Percentiles rank a stretch among this genome's conserved stretches.
phyloP scores from a whole-genome alignment of 2,113 vertebrate species.

The Microtus richardsoni region DNA sequence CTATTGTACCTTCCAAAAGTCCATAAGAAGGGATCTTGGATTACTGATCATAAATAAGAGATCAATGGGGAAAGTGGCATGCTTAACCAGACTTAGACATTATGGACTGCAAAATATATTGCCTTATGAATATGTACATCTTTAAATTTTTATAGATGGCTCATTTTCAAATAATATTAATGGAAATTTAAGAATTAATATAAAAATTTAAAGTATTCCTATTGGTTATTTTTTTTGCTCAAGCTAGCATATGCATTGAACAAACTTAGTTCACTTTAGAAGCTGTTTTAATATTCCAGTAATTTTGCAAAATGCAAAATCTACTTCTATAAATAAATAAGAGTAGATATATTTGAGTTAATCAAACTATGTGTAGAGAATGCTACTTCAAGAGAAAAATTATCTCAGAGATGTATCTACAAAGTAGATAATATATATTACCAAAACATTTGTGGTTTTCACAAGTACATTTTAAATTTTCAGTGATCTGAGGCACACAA shows the following conservation, averaged over 20 bases:
- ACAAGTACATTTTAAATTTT: not conserved
- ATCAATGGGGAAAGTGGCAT: not conserved
- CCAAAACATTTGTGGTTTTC: not conserved
- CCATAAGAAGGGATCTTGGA: not conserved
- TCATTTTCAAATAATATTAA: not conserved
- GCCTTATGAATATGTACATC: too few relatives aligned
- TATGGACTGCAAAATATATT: not conserved
- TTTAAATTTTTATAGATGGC: not conserved
- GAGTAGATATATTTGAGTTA: not conserved
- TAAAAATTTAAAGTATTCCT: not conserved
- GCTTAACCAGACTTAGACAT: not conserved
- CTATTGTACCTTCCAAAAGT: not conserved
- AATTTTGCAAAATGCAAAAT: not conserved
- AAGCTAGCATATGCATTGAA: not conserved
- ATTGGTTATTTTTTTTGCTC: not conserved
- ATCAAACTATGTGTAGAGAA: not conserved
- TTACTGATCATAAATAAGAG: not conserved
- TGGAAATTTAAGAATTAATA: not conserved
- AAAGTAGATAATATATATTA: not conserved
- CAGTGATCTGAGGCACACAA: not conserved
- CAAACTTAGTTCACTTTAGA: constrained; percentile 44
- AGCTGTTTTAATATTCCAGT: not conserved
- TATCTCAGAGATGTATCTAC: not conserved
- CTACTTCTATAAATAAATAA: constrained; percentile 40
- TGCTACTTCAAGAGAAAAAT: not conserved